These are phyloP conservation scores for Poecilia wingei DNA, from an alignment of 2,797 vertebrate genomes.

Conservation along the genomic window DNA sequence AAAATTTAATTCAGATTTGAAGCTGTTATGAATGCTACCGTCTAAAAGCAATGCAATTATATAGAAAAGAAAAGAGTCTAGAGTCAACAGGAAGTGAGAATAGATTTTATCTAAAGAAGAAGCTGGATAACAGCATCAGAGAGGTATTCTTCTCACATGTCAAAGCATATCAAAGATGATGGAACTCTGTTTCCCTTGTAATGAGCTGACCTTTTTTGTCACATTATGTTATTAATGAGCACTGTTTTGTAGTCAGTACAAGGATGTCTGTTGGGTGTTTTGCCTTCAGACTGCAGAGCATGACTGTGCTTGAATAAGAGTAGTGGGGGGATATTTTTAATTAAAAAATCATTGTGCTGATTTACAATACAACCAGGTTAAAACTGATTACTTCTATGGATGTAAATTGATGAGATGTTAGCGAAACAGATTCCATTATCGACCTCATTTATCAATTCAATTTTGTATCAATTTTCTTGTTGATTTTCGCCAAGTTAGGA, in stretches of 20 bases:
- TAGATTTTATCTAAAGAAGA: not conserved
- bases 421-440: no score
- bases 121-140: conserved; percentile 7
- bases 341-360: not conserved
- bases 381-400: not conserved
- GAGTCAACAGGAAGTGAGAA: conserved; percentile 2
- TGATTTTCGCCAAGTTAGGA: no score
- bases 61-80: conserved; percentile 10
- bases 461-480: no score
- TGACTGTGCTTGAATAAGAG: not conserved
- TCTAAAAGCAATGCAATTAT: not conserved
- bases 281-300: conserved; percentile 12
- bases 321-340: not conserved
- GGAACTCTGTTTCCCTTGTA: conserved; percentile 8
- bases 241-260: conserved; percentile 20
- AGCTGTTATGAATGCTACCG: not conserved
- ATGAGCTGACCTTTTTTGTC: conserved; percentile 30
- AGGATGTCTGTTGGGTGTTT: not conserved
- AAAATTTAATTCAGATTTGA: not conserved
- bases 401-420: no score
- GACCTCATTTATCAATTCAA: no score
- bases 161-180: conserved; percentile 34
- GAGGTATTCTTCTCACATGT: conserved; percentile 17
- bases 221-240: conserved; percentile 18
- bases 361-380: not conserved